These are phyloP conservation scores for Scolopax mira DNA, from an alignment of 2,113 vertebrate genomes.

Conservation along the genomic window DNA sequence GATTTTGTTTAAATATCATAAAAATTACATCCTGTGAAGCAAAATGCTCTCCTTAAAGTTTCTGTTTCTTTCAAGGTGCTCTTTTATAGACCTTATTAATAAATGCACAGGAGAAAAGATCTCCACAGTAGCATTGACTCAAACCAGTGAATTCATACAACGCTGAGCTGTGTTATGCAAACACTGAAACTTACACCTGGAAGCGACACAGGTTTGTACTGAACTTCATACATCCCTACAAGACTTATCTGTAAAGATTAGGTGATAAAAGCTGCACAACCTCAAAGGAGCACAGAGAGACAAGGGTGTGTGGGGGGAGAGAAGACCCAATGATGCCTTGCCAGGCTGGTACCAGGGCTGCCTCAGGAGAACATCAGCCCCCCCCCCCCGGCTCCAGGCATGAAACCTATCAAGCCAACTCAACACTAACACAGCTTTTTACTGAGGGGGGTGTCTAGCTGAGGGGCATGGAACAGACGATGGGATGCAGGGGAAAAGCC, in stretches of 20 bases:
- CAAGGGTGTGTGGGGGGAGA: fast-evolving
- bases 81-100: background rate
- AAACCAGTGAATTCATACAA: background rate
- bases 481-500: background rate
- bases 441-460: background rate
- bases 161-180: background rate
- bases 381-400: fast-evolving
- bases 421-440: background rate
- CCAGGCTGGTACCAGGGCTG: background rate
- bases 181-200: background rate
- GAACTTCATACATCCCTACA: background rate
- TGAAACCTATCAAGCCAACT: background rate
- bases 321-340: background rate
- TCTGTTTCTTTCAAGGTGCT: background rate
- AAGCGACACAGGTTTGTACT: background rate
- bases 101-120: background rate
- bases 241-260: background rate
- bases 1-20: background rate
- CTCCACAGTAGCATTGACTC: background rate
- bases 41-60: background rate
- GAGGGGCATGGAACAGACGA: fast-evolving
- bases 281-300: background rate
- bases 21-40: background rate
- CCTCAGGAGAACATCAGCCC: background rate
- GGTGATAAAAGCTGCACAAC: background rate